Base-by-base conservation (phyloP, 2,797 vertebrate genomes). In the Gymnopithys bicolor region DNA sequence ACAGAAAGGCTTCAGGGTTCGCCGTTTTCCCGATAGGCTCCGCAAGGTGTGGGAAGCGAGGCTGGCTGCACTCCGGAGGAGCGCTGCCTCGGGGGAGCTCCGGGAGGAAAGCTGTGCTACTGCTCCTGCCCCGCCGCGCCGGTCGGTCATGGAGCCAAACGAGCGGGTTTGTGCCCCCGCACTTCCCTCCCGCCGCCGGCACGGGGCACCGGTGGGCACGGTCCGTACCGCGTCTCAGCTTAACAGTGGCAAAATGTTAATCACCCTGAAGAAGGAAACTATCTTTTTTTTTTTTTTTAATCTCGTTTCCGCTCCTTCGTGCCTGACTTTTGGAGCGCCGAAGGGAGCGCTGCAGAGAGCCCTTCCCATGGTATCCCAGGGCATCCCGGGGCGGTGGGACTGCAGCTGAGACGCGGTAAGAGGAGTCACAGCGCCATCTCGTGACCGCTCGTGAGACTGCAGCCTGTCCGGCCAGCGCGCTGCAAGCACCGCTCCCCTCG, bases 371-470 rank as follows among this genome's bases (percentile, higher is more conserved):
- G 16, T 22, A 21, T 30, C 37, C 37, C 15, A 17, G 8, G n/a
- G 11, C 33, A 21, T 19, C 46, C n/a, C 22, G 19, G n/a, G 13
- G 23, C 43, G 5, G 46, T 13, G 58, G 59, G 18, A 9, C 37
- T 7, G 39, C n/a, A 24, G n/a, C 35, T 2, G 12, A 2, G 56
- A 15, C 15, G 23, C 33, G 7, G 76, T 84, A 8, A 3, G 64
- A 93, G 90, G 80, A 71, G 71, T 16, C n/a, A 32, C 68, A 11
- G 82, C 79, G 79, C 92, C 95, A 96, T 90, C 96, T 94, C 6
- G 96, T 75, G 96, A 74, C 15, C 11, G 0, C 1, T 1, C 0
- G 2, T 9, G 28, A 64, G 63, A 78, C 19, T 19, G 92, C 93
- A 43, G 27, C 13, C 3, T 1, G 39, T 11, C 27, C 19, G 5